These are phyloP conservation scores for Bucco capensis DNA, from an alignment of 2,113 vertebrate genomes.

Conservation along the genomic window DNA sequence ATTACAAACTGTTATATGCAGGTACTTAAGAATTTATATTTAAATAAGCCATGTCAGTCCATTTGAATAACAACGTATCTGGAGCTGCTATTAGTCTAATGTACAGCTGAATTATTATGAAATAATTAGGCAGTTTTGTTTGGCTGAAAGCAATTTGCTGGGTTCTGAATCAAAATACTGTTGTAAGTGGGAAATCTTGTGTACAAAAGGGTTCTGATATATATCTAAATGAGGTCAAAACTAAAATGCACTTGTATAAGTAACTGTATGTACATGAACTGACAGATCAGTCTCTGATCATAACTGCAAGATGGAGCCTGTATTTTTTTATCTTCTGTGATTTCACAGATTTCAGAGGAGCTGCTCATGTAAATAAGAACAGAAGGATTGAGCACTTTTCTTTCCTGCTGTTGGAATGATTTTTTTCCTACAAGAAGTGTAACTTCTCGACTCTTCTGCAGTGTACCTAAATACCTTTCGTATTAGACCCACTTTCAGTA, in stretches of 20 bases:
- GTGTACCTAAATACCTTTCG: neutral
- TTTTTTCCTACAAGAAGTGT: neutral
- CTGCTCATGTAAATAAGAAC: neutral
- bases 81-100: neutral
- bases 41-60: neutral
- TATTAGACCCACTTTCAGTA: neutral
- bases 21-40: neutral
- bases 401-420: neutral
- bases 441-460: neutral
- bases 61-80: neutral
- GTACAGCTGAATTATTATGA: neutral
- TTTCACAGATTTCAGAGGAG: neutral
- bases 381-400: neutral
- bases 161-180: neutral
- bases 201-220: neutral
- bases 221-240: neutral
- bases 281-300: neutral
- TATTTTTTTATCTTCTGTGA: neutral
- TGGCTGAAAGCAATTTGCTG: neutral
- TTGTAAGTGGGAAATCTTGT: neutral
- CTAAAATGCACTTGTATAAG: neutral
- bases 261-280: neutral
- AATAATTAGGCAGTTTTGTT: neutral
- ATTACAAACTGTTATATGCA: neutral
- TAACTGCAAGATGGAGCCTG: neutral